Base-by-base conservation (phyloP, 2,888 invertebrate genomes). In the Erannis defoliaria region DNA sequence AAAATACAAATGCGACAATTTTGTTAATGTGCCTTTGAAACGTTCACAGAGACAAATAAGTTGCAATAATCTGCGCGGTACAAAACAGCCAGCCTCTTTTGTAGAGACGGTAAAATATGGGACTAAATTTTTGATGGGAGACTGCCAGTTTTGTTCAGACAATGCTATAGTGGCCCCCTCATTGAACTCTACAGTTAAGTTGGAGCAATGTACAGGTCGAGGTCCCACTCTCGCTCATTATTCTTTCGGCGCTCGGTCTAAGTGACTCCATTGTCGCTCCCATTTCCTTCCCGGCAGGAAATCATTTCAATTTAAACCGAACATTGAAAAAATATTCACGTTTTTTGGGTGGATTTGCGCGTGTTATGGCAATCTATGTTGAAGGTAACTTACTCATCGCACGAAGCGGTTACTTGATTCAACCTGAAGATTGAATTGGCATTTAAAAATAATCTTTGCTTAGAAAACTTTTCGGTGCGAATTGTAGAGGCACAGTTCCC, bases 261-360 rank as follows among this genome's bases (percentile, higher is more conserved):
- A 88, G 83, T 85, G 85, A 86, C 85, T 88, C 84, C 85, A 85
- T 85, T 85, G 84, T 82, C 85, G 81, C 84, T 81, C 79, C 81
- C 82, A 84, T 86, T 89, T 90, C 87, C 89, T 87, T 88, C 86
- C 86, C 74, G 68, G 67, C 78, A 77, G 78, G 80, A 84, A 85
- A 88, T 84, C 82, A 88, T 88, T 88, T 85, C 81, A 84, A 83
- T 85, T 85, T 84, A 78, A 75, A 77, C 70, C 70, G 76, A 76
- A 77, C 80, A 82, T 82, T 82, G 78, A 81, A 78, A 82, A 66
- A 81, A 83, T 80, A 77, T 77, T 81, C 75, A 74, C 76, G 75
- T 77, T 77, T 75, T 77, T 65, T 43, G 42, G 60, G 35, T n/a
- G 55, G 31, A 73, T 76, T 72, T 74, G 65, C 64, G 23, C 45